phyloP scores from a whole-genome alignment of 2,888 invertebrate genomes.

The Drosophila hamatofila region DNA sequence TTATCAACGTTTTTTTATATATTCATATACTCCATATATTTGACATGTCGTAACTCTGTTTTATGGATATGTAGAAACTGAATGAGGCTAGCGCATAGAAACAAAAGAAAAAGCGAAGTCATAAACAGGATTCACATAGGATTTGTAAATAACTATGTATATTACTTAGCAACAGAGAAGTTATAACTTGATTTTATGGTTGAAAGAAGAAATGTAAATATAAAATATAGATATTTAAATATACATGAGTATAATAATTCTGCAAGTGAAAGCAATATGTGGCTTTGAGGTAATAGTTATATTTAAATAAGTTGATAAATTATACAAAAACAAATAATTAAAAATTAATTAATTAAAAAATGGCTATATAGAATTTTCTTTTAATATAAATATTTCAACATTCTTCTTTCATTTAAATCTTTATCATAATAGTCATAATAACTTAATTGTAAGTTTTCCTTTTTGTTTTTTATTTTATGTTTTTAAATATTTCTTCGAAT shows the following conservation, averaged over 20 bases:
- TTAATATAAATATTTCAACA: too few species aligned
- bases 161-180: neutral
- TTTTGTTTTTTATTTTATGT: too few species aligned
- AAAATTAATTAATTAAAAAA: too few species aligned
- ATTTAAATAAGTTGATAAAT: too few species aligned
- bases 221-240: neutral
- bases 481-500: too few species aligned
- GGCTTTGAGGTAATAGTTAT: neutral
- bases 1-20: conserved; percentile 40
- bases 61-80: conserved; percentile 25
- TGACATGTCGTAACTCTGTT: conserved; percentile 18
- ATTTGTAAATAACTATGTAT: conserved; percentile 1
- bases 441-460: too few species aligned
- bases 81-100: conserved; percentile 6
- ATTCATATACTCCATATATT: conserved; percentile 15
- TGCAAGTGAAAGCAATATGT: too few species aligned
- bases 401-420: too few species aligned
- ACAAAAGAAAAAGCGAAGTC: neutral
- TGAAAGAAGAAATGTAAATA: neutral
- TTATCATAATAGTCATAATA: too few species aligned
- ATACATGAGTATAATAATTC: too few species aligned
- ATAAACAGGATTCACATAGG: conserved; percentile 8
- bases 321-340: too few species aligned
- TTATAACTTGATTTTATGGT: neutral
- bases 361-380: too few species aligned